These are phyloP conservation scores for Drosophila sulfurigaster DNA, from an alignment of 1,140 invertebrate genomes.

Conservation along the genomic window DNA sequence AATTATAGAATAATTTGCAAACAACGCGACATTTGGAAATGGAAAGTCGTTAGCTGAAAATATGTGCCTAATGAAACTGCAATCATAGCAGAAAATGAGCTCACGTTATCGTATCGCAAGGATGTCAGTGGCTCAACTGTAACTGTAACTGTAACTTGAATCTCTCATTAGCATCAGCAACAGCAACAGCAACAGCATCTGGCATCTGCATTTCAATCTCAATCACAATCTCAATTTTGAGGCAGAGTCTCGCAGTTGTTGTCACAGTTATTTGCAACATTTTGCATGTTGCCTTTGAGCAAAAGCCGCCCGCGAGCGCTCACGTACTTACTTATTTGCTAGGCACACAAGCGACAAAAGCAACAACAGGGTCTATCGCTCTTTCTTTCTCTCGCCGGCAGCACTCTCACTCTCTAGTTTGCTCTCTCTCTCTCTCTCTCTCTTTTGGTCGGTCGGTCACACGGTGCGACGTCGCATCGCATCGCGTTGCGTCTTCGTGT, in stretches of 20 bases:
- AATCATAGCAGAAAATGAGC: conserved; percentile 4
- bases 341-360: conserved; percentile 13
- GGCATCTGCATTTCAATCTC: not conserved
- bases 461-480: conserved; percentile 23
- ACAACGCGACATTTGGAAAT: not conserved
- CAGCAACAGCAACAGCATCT: not conserved
- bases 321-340: conserved; percentile 54
- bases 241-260: conserved; percentile 23
- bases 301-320: conserved; percentile 63
- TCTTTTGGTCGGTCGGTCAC: conserved; percentile 1
- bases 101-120: conserved; percentile 7
- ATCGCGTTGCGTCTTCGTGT: conserved; percentile 17
- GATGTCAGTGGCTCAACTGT: conserved; percentile 9
- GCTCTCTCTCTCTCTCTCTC: conserved; percentile 19
- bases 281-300: conserved; percentile 80
- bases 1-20: not conserved
- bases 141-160: not conserved
- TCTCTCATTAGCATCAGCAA: not conserved
- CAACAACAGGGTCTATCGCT: not conserved
- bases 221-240: conserved; percentile 3
- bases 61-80: conserved; percentile 1
- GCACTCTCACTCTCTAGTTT: not conserved
- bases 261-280: conserved; percentile 77
- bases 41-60: no score
- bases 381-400: not conserved